Evolutionary conservation across 2,888 invertebrate species (phyloP).

Genomic region (Nomada lathburiana): DNA sequence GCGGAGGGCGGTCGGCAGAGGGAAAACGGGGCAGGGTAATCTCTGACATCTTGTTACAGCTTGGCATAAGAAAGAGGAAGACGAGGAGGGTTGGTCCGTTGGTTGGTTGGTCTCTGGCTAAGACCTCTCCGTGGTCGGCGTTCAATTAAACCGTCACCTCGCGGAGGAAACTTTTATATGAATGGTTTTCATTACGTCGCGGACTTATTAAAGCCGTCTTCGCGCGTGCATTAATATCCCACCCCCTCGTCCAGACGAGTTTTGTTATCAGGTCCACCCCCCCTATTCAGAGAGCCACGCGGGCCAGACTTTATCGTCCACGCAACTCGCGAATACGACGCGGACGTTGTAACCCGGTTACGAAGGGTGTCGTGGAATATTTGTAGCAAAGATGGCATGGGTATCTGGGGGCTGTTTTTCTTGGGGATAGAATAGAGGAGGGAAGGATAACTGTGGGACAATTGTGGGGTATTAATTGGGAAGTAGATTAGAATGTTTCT

Average conservation of each 20-base stretch:
- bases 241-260: constrained; percentile 67
- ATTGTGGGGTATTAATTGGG: no score
- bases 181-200: constrained; percentile 83
- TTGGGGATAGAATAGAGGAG: no score
- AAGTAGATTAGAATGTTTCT: no score
- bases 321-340: background rate
- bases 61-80: constrained; percentile 47
- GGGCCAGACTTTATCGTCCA: constrained; percentile 11
- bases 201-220: constrained; percentile 81
- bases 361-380: background rate
- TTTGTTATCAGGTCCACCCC: constrained; percentile 73
- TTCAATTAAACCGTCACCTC: constrained; percentile 81
- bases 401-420: no score
- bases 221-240: constrained; percentile 76
- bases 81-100: background rate
- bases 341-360: background rate
- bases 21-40: constrained; percentile 62
- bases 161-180: constrained; percentile 81
- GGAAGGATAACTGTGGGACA: no score
- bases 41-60: constrained; percentile 72
- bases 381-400: no score
- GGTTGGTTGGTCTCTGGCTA: constrained; percentile 4
- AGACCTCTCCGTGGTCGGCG: constrained; percentile 63
- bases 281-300: constrained; percentile 50
- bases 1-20: constrained; percentile 13